Evolutionary conservation across 1,140 invertebrate species (phyloP).

Genomic region (Drosophila bifasciata): DNA sequence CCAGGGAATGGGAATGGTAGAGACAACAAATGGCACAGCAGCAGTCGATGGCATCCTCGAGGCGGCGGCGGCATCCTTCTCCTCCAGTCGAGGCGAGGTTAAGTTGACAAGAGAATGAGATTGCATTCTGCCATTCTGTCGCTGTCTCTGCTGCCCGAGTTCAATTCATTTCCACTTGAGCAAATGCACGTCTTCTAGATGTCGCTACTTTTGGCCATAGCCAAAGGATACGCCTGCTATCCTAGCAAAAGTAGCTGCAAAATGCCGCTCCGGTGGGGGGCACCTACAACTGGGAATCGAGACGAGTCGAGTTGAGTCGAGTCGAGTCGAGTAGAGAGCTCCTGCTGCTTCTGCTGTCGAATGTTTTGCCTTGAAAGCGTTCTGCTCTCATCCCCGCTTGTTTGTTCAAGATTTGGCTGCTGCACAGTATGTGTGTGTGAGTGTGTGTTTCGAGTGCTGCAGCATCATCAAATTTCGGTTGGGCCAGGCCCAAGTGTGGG

Average conservation of each 20-base stretch:
- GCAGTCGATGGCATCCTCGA: conserved; percentile 26
- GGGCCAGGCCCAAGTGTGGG: conserved; percentile 6
- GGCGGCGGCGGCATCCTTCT: conserved; percentile 5
- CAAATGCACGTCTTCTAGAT: conserved; percentile 78
- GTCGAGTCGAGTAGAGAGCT: too few species aligned
- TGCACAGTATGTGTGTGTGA: conserved; percentile 19
- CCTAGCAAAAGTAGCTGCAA: conserved; percentile 68
- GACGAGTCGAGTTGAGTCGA: neutral
- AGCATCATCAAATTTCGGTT: conserved; percentile 71
- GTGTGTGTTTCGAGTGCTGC: conserved; percentile 37
- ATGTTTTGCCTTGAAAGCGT: conserved; percentile 59
- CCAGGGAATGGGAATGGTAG: conserved; percentile 2
- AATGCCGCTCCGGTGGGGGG: conserved; percentile 55
- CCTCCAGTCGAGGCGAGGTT: conserved; percentile 63
- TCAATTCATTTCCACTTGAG: conserved; percentile 83
- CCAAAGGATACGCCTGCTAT: conserved; percentile 29
- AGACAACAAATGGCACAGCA: conserved; percentile 59
- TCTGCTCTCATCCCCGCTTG: conserved; percentile 39
- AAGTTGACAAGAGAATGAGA: conserved; percentile 82
- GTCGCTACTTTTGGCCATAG: conserved; percentile 40
- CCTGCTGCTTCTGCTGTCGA: conserved; percentile 24
- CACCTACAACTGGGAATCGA: conserved; percentile 22
- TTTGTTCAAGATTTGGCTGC: conserved; percentile 70
- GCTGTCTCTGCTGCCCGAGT: conserved; percentile 58
- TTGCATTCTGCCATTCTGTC: conserved; percentile 66